These are phyloP conservation scores for Maccullochella peelii DNA, from an alignment of 2,113 vertebrate species.

Conservation along the genomic window DNA sequence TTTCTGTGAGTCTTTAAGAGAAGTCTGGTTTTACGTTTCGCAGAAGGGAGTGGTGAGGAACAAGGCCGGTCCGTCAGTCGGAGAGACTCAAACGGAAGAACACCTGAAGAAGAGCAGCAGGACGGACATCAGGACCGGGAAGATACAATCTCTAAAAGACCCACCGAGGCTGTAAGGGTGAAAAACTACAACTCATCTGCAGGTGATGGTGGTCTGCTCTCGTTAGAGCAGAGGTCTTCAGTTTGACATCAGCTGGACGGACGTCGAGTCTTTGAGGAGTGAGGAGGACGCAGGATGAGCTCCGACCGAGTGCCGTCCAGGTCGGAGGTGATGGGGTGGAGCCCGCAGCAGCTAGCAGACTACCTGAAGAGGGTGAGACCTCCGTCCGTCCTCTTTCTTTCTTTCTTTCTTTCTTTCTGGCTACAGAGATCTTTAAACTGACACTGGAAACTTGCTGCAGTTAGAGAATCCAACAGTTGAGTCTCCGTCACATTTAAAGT, in stretches of 20 bases:
- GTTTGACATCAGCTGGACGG: not conserved
- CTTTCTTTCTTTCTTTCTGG: not conserved
- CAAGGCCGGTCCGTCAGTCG: not conserved
- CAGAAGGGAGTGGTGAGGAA: conserved; percentile 17
- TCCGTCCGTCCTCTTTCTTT: not conserved
- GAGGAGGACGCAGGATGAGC: conserved; percentile 84
- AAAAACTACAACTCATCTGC: accelerated
- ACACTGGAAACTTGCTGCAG: not conserved
- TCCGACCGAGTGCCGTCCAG: conserved; percentile 84
- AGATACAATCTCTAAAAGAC: not conserved
- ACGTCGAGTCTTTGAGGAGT: not conserved
- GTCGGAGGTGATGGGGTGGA: conserved; percentile 89
- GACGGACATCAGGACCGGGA: not conserved
- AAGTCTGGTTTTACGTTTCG: not conserved
- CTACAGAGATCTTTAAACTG: not conserved
- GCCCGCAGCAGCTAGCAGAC: conserved; percentile 86
- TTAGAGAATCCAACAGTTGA: not conserved
- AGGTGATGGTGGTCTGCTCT: not conserved
- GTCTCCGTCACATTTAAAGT: no score
- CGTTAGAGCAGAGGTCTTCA: not conserved
- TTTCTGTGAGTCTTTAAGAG: not conserved
- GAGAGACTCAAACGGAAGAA: not conserved
- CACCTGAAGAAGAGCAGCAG: not conserved
- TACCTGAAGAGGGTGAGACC: conserved; percentile 83
- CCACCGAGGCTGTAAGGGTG: no score